Evolutionary conservation across 1,140 invertebrate species (phyloP), one percentile per base, ranked within the genome.

Genomic region (Littorina saxatilis): DNA sequence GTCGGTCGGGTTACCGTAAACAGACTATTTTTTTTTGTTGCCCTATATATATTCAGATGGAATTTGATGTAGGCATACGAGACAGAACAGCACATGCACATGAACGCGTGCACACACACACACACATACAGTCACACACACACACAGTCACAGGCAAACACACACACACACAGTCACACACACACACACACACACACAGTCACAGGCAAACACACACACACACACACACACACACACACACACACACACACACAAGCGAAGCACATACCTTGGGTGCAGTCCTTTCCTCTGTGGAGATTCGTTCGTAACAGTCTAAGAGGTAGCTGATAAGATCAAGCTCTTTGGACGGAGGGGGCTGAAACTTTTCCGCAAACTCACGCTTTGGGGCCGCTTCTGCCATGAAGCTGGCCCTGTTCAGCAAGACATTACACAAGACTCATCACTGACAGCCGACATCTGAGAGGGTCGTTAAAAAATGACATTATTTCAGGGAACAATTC

Each of bases 181-280:
- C 43, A 47, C 43, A 47, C 43, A 47, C 43, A 47, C 43, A 47
- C 43, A 47, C 61, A 90, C 84, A 86, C 61, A n/a, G n/a, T n/a
- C n/a, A n/a, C n/a, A n/a, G n/a, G n/a, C n/a, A n/a, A 43, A 40
- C 47, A 77, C 43, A 82, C 43, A 79, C 40, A 55, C 47, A 81
- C 27, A 27, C 32, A 73, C n/a, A 81, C 23, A 74, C 61, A 66
- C 15, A 43, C 29, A n/a, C 39, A 37, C 55, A 39, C 43, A 47
- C 43, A 47, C 43, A 47, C 43, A 47, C 43, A 47, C 43, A 47
- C 43, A 55, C 23, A 79, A 0, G 2, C 23, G 11, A 23, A 43
- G 20, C 23, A 43, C 83, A 85, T 87, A 95, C 94, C 93, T 96
- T 97, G 32, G 96, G 95, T 47, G 91, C 86, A 61, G 79, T 86